Evolutionary conservation across 2,888 invertebrate species (phyloP).

Genomic region (Acrobasis suavella): DNA sequence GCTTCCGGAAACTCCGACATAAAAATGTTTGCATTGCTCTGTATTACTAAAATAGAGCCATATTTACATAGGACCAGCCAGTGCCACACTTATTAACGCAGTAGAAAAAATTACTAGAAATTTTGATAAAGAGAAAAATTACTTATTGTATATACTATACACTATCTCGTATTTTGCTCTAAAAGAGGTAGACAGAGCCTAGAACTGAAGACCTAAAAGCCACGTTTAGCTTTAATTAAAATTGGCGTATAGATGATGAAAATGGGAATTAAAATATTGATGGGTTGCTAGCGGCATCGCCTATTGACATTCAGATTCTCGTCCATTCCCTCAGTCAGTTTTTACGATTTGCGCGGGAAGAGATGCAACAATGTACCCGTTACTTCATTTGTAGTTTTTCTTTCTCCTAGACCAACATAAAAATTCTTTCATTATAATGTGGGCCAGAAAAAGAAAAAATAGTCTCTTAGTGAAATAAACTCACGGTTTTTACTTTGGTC

Average conservation of each 20-base stretch:
- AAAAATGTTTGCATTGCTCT: slow-evolving; percentile 10
- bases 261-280: no score
- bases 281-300: no score
- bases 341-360: no score
- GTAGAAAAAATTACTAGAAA: neutral
- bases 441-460: neutral
- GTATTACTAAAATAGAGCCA: slow-evolving; percentile 7
- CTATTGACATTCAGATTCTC: no score
- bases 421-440: no score
- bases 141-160: neutral
- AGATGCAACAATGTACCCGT: no score
- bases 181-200: neutral
- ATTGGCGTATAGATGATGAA: no score
- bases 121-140: no score
- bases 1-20: neutral
- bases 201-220: neutral
- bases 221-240: neutral
- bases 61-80: slow-evolving; percentile 8
- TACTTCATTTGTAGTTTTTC: no score
- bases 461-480: no score
- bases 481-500: neutral
- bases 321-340: no score
- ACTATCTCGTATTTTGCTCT: neutral
- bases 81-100: neutral
- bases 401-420: no score